A percentile compares a stretch with the other conserved stretches of the same genome.
phyloP scores from a whole-genome alignment of 1,140 invertebrate genomes.

The Calliopsis andreniformis region DNA sequence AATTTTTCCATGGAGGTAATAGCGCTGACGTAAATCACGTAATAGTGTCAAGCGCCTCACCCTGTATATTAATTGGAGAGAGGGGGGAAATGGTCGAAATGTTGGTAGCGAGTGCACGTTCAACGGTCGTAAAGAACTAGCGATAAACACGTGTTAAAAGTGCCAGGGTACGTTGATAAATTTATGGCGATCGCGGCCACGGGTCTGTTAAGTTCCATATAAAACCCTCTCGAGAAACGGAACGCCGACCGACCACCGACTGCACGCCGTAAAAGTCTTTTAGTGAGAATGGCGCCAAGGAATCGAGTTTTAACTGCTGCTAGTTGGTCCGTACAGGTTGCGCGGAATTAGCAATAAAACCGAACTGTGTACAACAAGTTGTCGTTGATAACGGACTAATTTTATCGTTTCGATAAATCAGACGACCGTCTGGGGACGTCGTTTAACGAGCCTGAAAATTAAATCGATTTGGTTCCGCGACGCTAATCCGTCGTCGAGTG shows the following conservation, averaged over 20 bases:
- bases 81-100: no score
- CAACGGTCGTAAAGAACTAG: no score
- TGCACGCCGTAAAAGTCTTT: constrained; percentile 3
- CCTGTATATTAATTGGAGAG: no score
- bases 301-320: constrained; percentile 4
- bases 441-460: background rate
- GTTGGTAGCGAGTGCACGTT: no score
- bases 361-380: constrained; percentile 3
- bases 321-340: background rate
- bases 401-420: constrained; percentile 8
- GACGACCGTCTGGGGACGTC: background rate
- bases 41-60: no score
- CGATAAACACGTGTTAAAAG: no score
- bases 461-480: background rate
- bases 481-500: no score
- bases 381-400: background rate
- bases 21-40: no score
- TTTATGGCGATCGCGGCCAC: background rate
- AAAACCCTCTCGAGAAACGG: background rate
- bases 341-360: background rate
- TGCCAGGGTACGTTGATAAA: no score
- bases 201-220: background rate
- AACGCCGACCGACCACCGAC: background rate
- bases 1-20: no score
- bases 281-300: background rate